Evolutionary conservation across 2,797 vertebrate genomes (phyloP).

Genomic region (Sparidentex hasta): DNA sequence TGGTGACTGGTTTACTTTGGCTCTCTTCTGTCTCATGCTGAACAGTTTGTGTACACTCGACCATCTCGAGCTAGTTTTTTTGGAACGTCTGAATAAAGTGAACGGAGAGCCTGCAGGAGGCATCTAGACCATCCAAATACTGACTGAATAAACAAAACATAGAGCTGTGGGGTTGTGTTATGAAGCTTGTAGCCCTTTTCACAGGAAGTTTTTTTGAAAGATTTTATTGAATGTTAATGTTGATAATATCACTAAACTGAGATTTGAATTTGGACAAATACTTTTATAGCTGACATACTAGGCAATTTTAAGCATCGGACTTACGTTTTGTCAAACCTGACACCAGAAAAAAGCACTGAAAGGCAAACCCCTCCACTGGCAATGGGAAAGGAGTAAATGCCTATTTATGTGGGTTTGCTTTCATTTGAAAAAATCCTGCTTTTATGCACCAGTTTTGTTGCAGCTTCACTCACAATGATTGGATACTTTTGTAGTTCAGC

Average conservation of each 20-base stretch:
- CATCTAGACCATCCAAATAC: background rate
- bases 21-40: background rate
- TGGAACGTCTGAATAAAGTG: background rate
- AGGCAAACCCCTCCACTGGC: too few relatives aligned
- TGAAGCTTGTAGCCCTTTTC: background rate
- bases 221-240: background rate
- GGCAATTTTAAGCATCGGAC: background rate
- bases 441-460: too few relatives aligned
- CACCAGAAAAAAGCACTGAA: too few relatives aligned
- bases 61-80: background rate
- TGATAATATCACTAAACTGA: background rate
- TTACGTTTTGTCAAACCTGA: too few relatives aligned
- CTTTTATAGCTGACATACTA: background rate
- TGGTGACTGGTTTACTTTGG: conserved; percentile 6
- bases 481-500: background rate
- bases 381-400: too few relatives aligned
- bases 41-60: background rate
- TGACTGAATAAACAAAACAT: background rate
- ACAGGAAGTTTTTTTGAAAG: background rate
- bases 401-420: too few relatives aligned
- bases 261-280: background rate
- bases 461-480: background rate
- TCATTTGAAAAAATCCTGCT: too few relatives aligned
- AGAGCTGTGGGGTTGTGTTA: background rate
- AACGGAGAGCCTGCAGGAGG: background rate